Evolutionary conservation across 2,797 vertebrate species (phyloP).

Genomic region (Melanotaenia maccullochi): DNA sequence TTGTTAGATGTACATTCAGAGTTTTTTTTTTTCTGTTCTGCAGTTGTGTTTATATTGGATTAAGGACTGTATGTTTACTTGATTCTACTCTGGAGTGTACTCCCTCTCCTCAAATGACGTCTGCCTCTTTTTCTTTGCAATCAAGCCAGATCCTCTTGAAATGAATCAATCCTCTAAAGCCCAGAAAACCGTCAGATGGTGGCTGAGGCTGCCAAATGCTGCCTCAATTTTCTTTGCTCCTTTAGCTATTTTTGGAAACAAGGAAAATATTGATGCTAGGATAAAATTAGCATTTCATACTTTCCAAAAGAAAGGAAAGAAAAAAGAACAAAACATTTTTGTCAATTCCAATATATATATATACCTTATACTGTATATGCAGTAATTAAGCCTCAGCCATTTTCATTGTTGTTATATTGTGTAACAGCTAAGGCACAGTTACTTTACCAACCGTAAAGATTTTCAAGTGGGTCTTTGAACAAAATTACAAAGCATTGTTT

Average conservation of each 20-base stretch:
- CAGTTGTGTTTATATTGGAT: conserved; percentile 45
- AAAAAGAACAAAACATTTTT: neutral
- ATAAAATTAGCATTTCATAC: no score
- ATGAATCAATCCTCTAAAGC: conserved; percentile 35
- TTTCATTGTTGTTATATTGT: neutral
- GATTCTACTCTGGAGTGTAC: conserved; percentile 48
- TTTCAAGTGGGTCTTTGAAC: conserved; percentile 3
- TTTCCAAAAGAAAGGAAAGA: neutral
- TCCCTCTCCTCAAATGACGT: conserved; percentile 51
- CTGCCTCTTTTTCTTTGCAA: conserved; percentile 53
- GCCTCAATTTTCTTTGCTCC: conserved; percentile 19
- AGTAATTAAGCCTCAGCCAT: neutral
- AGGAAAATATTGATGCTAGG: neutral
- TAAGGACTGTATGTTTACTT: conserved; percentile 42
- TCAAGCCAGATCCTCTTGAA: conserved; percentile 52
- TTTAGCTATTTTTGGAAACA: conserved; percentile 35
- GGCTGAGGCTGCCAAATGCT: conserved; percentile 31
- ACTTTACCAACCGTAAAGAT: neutral
- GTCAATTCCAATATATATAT: neutral
- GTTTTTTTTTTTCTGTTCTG: conserved; percentile 9
- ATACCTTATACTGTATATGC: no score
- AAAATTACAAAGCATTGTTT: neutral
- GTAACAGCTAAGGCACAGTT: neutral
- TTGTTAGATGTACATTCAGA: conserved; percentile 10
- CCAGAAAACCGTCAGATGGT: conserved; percentile 37